Evolutionary conservation across 2,113 vertebrate species (phyloP).

Genomic region (Coryphaenoides rupestris): DNA sequence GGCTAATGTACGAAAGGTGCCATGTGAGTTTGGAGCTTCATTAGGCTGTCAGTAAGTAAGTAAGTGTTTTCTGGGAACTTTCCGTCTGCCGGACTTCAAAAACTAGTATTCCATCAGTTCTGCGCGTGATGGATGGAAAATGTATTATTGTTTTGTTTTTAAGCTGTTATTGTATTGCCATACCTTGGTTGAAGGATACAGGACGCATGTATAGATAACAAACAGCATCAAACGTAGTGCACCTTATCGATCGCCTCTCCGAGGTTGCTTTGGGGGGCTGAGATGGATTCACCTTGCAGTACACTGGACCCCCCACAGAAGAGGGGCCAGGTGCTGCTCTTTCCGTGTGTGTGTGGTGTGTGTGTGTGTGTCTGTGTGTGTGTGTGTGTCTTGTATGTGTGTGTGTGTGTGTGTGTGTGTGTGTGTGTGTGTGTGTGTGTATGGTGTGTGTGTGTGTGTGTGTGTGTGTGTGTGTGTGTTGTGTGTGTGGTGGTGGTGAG

Average conservation of each 20-base stretch:
- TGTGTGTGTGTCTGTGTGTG: background rate
- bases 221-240: too few relatives aligned
- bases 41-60: conserved; percentile 21
- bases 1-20: conserved; percentile 17
- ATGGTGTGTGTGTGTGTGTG: too few relatives aligned
- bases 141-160: too few relatives aligned
- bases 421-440: conserved; percentile 12
- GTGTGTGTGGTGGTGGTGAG: conserved; percentile 51
- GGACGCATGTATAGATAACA: too few relatives aligned
- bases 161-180: too few relatives aligned
- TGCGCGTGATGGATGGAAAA: too few relatives aligned
- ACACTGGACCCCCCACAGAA: too few relatives aligned
- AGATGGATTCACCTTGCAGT: too few relatives aligned
- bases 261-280: too few relatives aligned
- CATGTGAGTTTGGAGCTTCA: conserved; percentile 42
- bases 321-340: background rate
- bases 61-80: conserved; percentile 3
- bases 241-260: too few relatives aligned
- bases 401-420: conserved; percentile 3
- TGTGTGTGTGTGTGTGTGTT: too few relatives aligned
- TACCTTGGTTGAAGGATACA: too few relatives aligned
- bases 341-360: background rate
- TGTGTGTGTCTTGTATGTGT: background rate
- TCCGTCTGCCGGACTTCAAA: background rate
- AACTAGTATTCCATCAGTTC: background rate